Percentiles rank a stretch among this genome's conserved stretches.
phyloP scores from a whole-genome alignment of 1,140 invertebrate genomes.

The Octopus sinensis region DNA sequence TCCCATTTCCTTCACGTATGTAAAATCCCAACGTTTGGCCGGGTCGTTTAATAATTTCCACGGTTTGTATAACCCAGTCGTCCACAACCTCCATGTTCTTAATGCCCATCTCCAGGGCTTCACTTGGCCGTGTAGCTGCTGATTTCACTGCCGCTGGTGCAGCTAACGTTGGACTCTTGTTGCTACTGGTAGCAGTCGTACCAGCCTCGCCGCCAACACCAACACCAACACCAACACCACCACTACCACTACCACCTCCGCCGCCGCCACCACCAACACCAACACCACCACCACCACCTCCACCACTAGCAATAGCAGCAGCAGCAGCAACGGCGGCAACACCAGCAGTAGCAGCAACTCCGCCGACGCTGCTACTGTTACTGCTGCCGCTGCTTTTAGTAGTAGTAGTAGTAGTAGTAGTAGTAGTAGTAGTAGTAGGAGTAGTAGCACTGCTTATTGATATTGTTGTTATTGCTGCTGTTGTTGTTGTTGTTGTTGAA shows the following conservation, averaged over 20 bases:
- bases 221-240: neutral
- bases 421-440: neutral
- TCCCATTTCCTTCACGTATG: slow-evolving; percentile 93
- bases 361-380: slow-evolving; percentile 9
- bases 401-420: slow-evolving; percentile 6
- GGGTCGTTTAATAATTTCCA: slow-evolving; percentile 98
- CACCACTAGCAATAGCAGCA: slow-evolving; percentile 1
- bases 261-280: slow-evolving; percentile 14
- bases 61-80: slow-evolving; percentile 75
- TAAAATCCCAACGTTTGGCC: slow-evolving; percentile 97
- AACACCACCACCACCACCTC: neutral
- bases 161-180: neutral
- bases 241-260: slow-evolving; percentile 1
- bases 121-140: neutral
- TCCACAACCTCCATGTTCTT: slow-evolving; percentile 53
- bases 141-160: neutral
- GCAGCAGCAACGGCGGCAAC: neutral
- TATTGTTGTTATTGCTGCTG: slow-evolving; percentile 7
- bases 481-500: slow-evolving; percentile 15
- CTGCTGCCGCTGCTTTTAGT: slow-evolving; percentile 18
- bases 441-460: neutral
- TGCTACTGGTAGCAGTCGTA: neutral
- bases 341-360: neutral
- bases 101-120: slow-evolving; percentile 54
- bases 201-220: neutral